Percentiles rank a stretch among this genome's conserved stretches.
phyloP scores from a whole-genome alignment of 2,888 invertebrate species.

The Lithophane ornitopus region DNA sequence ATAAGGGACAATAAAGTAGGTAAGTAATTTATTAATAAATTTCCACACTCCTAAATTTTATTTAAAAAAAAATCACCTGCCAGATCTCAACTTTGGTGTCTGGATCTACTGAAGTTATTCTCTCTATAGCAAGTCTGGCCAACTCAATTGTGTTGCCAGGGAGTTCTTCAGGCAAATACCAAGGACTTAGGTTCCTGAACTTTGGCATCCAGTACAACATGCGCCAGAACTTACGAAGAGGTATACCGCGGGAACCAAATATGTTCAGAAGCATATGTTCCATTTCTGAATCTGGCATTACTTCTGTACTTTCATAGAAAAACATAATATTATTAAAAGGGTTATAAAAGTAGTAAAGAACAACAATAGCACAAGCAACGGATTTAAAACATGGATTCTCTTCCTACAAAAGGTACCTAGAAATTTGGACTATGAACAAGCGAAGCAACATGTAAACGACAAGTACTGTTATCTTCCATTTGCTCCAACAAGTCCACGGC shows the following conservation, averaged over 20 bases:
- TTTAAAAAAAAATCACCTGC: slow-evolving; percentile 84
- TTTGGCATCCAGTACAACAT: slow-evolving; percentile 98
- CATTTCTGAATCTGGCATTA: slow-evolving; percentile 97
- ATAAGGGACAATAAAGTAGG: not conserved
- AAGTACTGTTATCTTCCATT: slow-evolving; percentile 97
- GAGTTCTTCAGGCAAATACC: slow-evolving; percentile 94
- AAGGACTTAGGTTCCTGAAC: slow-evolving; percentile 97
- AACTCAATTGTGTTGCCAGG: slow-evolving; percentile 94
- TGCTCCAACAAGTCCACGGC: slow-evolving; percentile 97
- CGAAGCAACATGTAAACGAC: slow-evolving; percentile 37
- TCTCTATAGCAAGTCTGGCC: slow-evolving; percentile 95
- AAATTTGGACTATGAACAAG: not conserved
- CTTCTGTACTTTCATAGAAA: slow-evolving; percentile 89
- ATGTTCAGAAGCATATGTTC: slow-evolving; percentile 95
- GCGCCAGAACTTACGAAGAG: slow-evolving; percentile 94
- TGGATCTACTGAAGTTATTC: slow-evolving; percentile 96
- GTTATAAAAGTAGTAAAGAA: not conserved
- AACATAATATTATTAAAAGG: slow-evolving; percentile 17
- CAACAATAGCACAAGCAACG: slow-evolving; percentile 6
- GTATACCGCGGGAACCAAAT: slow-evolving; percentile 95
- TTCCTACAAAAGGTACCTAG: not conserved
- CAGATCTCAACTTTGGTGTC: slow-evolving; percentile 92
- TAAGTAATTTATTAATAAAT: not conserved
- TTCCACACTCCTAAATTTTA: not conserved
- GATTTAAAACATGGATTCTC: not conserved